Percentiles rank a stretch among this genome's conserved stretches.
Conservation (phyloP, 2,113 vertebrate species). For the Synchiropus splendidus region DNA sequence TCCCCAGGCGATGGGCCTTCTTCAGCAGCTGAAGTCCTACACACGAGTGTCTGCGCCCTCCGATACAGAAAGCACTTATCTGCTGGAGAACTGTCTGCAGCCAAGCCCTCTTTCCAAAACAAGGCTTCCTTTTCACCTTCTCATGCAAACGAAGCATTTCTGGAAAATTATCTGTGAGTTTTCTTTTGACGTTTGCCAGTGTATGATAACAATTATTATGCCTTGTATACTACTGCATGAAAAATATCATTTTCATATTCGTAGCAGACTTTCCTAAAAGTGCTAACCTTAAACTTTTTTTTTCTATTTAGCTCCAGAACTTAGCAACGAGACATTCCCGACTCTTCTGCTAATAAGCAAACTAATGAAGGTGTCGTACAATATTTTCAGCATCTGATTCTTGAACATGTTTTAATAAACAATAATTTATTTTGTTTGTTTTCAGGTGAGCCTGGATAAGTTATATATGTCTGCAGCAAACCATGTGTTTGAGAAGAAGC, state of each 20-base stretch:
- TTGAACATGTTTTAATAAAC: neutral
- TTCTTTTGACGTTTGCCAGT: neutral
- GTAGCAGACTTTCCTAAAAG: too few species aligned
- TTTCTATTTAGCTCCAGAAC: constrained; percentile 75
- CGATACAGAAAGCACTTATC: constrained; percentile 78
- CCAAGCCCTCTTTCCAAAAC: constrained; percentile 67
- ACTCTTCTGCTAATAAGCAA: constrained; percentile 87
- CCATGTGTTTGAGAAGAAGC: constrained; percentile 78
- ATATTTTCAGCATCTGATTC: too few species aligned
- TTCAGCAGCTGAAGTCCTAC: constrained; percentile 87
- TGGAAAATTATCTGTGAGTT: constrained; percentile 88
- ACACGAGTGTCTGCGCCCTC: constrained; percentile 73
- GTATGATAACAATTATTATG: too few species aligned
- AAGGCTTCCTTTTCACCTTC: constrained; percentile 87
- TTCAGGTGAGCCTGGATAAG: constrained; percentile 82
- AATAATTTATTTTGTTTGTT: neutral
- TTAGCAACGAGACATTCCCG: constrained; percentile 85
- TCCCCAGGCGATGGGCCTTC: constrained; percentile 76
- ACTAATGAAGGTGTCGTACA: constrained; percentile 83
- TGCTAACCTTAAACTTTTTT: too few species aligned
- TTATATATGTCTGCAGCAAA: constrained; percentile 81
- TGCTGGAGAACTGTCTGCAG: constrained; percentile 72
- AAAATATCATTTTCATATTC: too few species aligned
- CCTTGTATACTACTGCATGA: too few species aligned
- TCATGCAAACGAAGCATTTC: constrained; percentile 76